phyloP scores from a whole-genome alignment of 1,140 invertebrate species.

The Lordiphosa clarofinis region DNA sequence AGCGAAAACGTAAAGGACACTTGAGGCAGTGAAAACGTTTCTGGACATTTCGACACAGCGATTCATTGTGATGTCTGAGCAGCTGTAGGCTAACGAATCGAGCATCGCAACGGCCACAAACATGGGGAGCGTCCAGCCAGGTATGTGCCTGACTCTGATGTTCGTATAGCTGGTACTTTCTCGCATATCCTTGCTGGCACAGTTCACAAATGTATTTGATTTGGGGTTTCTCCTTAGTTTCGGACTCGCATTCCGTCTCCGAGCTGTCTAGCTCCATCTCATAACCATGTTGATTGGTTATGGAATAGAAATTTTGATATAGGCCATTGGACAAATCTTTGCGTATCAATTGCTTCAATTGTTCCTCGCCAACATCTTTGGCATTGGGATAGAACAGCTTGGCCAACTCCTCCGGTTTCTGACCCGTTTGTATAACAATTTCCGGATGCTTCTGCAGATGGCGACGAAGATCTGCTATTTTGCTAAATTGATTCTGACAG shows the following conservation, averaged over 20 bases:
- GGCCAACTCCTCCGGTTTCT: slow-evolving; percentile 31
- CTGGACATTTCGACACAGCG: slow-evolving; percentile 65
- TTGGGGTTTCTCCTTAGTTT: slow-evolving; percentile 1
- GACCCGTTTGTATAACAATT: slow-evolving; percentile 17
- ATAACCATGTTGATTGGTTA: slow-evolving; percentile 61
- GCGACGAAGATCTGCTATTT: slow-evolving; percentile 47
- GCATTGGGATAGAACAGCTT: slow-evolving; percentile 61
- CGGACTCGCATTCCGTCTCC: slow-evolving; percentile 55
- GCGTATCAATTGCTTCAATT: slow-evolving; percentile 38
- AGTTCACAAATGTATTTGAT: slow-evolving; percentile 78
- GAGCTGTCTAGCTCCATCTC: slow-evolving; percentile 65
- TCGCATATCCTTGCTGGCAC: slow-evolving; percentile 79
- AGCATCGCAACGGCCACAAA: slow-evolving; percentile 64
- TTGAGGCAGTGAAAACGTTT: slow-evolving; percentile 68
- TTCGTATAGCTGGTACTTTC: slow-evolving; percentile 69
- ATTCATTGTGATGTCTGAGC: slow-evolving; percentile 60
- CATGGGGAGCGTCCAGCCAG: slow-evolving; percentile 65
- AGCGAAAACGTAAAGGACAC: slow-evolving; percentile 71
- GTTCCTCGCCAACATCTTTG: slow-evolving; percentile 46
- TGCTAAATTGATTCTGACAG: slow-evolving; percentile 62
- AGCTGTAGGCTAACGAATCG: slow-evolving; percentile 62
- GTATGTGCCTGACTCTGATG: slow-evolving; percentile 56
- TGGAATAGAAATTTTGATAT: slow-evolving; percentile 63
- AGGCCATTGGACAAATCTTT: slow-evolving; percentile 45
- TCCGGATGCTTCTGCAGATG: slow-evolving; percentile 57